These are phyloP conservation scores for Horisme vitalbata DNA, from an alignment of 2,888 invertebrate species.

Conservation along the genomic window DNA sequence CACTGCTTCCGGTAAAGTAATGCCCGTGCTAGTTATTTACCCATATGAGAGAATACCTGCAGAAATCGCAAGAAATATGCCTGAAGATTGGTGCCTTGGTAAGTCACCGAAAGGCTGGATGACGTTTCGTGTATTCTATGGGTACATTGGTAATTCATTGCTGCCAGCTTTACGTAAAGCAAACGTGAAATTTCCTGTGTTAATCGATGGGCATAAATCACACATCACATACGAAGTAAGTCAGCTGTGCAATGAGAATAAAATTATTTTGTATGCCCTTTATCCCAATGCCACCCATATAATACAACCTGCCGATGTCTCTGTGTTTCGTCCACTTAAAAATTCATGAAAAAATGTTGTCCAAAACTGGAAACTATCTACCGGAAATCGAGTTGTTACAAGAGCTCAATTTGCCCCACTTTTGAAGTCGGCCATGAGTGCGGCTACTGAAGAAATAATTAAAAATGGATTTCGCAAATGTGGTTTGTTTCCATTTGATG, in stretches of 20 bases:
- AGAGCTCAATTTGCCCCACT: too few species aligned
- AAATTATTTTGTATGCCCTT: not conserved
- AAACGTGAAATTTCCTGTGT: not conserved
- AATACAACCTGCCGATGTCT: not conserved
- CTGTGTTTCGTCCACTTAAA: not conserved
- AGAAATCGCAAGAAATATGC: not conserved
- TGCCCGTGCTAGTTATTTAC: not conserved
- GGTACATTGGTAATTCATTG: not conserved
- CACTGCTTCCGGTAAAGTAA: too few species aligned
- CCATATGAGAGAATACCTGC: not conserved
- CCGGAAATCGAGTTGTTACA: too few species aligned
- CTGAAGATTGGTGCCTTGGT: not conserved
- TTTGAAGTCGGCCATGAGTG: too few species aligned
- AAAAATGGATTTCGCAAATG: not conserved
- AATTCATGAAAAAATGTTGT: not conserved
- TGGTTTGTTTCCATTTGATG: not conserved
- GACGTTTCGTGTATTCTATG: not conserved
- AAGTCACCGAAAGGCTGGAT: not conserved
- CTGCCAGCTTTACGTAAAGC: not conserved
- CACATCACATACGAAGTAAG: not conserved
- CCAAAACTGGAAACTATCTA: not conserved
- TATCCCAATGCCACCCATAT: not conserved
- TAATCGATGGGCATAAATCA: conserved; percentile 1
- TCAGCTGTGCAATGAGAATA: not conserved
- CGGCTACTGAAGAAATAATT: too few species aligned